A percentile compares a stretch with the other conserved stretches of the same genome.
phyloP scores from a whole-genome alignment of 2,888 invertebrate species.

The Disparrhopalites patrizii region DNA sequence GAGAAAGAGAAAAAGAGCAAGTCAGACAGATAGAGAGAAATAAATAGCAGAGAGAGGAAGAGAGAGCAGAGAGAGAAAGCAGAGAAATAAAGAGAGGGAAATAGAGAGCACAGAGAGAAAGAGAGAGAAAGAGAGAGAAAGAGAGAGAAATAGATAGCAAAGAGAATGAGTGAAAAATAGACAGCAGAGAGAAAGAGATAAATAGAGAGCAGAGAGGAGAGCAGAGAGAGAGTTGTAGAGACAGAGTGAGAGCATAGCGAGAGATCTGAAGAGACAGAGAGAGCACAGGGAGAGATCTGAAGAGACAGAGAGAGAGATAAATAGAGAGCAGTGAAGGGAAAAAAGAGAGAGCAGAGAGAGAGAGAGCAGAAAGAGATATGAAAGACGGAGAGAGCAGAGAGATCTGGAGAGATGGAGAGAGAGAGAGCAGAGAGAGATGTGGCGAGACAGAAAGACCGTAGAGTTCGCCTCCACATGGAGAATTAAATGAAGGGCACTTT shows the following conservation, averaged over 20 bases:
- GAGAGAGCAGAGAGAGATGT: constrained; percentile 2
- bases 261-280: not conserved
- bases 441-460: not conserved
- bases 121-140: constrained; percentile 3
- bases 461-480: not conserved
- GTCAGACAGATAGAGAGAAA: too few species aligned
- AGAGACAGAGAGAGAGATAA: not conserved
- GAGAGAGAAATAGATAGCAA: not conserved
- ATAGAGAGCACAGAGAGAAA: not conserved
- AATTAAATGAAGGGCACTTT: constrained; percentile 21
- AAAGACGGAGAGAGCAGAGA: too few species aligned
- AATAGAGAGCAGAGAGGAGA: too few species aligned
- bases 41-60: too few species aligned
- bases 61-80: too few species aligned
- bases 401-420: not conserved
- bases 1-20: too few species aligned
- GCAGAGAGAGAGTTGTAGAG: too few species aligned
- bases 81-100: too few species aligned
- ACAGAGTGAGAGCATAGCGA: not conserved
- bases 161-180: too few species aligned
- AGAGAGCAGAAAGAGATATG: not conserved
- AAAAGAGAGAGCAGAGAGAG: not conserved
- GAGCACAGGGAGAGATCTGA: not conserved
- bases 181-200: too few species aligned
- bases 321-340: not conserved